Percentiles rank a stretch among this genome's conserved stretches.
phyloP scores from a whole-genome alignment of 2,888 invertebrate genomes.

The Dorcus hopei region DNA sequence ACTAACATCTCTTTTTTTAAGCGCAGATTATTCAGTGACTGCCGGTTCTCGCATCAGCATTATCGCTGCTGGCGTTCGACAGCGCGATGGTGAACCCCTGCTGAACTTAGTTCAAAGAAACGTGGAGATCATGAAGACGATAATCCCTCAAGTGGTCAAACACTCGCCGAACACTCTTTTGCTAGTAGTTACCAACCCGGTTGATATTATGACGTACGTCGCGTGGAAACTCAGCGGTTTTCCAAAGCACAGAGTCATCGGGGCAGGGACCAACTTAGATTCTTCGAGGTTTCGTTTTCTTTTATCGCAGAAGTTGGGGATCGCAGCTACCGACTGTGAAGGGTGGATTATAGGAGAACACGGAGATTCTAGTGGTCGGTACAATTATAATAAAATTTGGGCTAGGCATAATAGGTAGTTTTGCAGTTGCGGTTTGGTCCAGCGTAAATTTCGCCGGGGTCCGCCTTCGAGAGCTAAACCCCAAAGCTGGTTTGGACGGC shows the following conservation, averaged over 20 bases:
- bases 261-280: not conserved
- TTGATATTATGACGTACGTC: not conserved
- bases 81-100: constrained; percentile 65
- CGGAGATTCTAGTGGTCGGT: not conserved
- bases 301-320: not conserved
- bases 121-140: not conserved
- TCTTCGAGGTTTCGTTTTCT: not conserved
- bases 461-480: constrained; percentile 73
- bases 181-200: not conserved
- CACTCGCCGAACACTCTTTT: not conserved
- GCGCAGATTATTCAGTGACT: constrained; percentile 68
- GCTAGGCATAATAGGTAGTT: too few relatives aligned
- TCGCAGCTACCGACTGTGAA: not conserved
- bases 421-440: constrained; percentile 86
- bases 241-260: not conserved
- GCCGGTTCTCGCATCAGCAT: constrained; percentile 82
- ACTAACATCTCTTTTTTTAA: not conserved
- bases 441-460: constrained; percentile 91
- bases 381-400: too few relatives aligned
- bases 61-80: constrained; percentile 90
- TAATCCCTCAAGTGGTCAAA: not conserved
- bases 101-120: not conserved
- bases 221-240: not conserved
- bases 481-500: constrained; percentile 64
- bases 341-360: not conserved